Percentiles rank a stretch among this genome's conserved stretches.
Conservation (phyloP, 1,140 invertebrate species). For the Hyles vespertilio region DNA sequence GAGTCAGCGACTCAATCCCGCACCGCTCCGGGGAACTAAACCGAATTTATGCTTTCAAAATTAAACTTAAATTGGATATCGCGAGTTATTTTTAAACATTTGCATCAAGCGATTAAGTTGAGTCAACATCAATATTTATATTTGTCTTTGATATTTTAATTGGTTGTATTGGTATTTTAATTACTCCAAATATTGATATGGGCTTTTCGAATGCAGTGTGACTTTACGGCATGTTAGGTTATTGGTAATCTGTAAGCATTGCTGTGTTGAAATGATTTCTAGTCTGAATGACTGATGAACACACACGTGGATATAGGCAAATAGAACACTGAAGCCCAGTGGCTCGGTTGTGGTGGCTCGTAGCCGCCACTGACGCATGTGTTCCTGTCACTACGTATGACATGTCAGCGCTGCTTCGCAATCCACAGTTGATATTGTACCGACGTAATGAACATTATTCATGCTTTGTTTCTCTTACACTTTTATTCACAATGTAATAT, state of each 20-base stretch:
- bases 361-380: slow-evolving; percentile 9
- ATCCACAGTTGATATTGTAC: slow-evolving; percentile 5
- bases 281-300: too few relatives aligned
- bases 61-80: slow-evolving; percentile 73
- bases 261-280: too few relatives aligned
- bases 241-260: not conserved
- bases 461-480: not conserved
- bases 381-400: slow-evolving; percentile 10
- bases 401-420: slow-evolving; percentile 3
- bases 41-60: slow-evolving; percentile 71
- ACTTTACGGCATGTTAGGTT: too few relatives aligned
- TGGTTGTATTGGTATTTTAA: too few relatives aligned
- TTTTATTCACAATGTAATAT: too few relatives aligned
- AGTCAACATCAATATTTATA: too few relatives aligned
- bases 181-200: too few relatives aligned
- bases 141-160: too few relatives aligned
- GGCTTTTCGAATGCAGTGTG: too few relatives aligned
- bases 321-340: slow-evolving; percentile 2
- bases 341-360: slow-evolving; percentile 10
- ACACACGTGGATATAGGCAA: slow-evolving; percentile 6
- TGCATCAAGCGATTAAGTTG: slow-evolving; percentile 37
- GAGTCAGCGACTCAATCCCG: slow-evolving; percentile 54
- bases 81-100: slow-evolving; percentile 61
- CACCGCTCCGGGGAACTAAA: slow-evolving; percentile 63
- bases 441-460: slow-evolving; percentile 5